Evolutionary conservation across 2,888 invertebrate genomes (phyloP).

Genomic region (Pogonocherus hispidulus): DNA sequence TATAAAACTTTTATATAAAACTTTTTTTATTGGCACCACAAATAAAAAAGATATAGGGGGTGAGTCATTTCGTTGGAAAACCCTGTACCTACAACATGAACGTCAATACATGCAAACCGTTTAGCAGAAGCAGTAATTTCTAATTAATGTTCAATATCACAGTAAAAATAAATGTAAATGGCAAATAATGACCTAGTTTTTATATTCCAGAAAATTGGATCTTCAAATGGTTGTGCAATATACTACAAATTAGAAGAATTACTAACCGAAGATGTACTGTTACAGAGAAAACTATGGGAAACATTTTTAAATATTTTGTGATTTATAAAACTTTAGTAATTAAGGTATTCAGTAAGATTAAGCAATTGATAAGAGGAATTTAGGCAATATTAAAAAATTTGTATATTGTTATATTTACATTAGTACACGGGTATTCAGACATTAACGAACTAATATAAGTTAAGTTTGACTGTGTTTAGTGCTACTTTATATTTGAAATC

Average conservation of each 20-base stretch:
- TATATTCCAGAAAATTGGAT: constrained; percentile 44
- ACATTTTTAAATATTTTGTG: not conserved
- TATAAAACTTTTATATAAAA: no score
- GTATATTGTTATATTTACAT: constrained; percentile 45
- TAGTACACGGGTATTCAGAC: constrained; percentile 40
- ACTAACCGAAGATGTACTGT: constrained; percentile 25
- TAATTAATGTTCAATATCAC: no score
- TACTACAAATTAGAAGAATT: constrained; percentile 32
- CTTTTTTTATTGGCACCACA: no score
- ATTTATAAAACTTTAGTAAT: no score
- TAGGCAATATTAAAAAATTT: constrained; percentile 41
- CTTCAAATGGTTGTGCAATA: constrained; percentile 29
- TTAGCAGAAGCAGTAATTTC: no score
- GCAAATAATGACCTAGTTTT: no score
- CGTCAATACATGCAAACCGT: no score
- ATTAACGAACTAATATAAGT: constrained; percentile 30
- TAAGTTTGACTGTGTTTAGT: constrained; percentile 27
- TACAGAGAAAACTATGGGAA: not conserved
- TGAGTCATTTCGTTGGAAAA: no score
- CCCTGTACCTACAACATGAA: no score
- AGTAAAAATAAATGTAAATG: no score
- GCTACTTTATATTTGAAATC: constrained; percentile 29
- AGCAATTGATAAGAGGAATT: constrained; percentile 44
- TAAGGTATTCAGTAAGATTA: no score
- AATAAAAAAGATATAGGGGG: no score